These are phyloP conservation scores for Eulimnadia texana DNA, from an alignment of 1,140 invertebrate species.

Conservation along the genomic window DNA sequence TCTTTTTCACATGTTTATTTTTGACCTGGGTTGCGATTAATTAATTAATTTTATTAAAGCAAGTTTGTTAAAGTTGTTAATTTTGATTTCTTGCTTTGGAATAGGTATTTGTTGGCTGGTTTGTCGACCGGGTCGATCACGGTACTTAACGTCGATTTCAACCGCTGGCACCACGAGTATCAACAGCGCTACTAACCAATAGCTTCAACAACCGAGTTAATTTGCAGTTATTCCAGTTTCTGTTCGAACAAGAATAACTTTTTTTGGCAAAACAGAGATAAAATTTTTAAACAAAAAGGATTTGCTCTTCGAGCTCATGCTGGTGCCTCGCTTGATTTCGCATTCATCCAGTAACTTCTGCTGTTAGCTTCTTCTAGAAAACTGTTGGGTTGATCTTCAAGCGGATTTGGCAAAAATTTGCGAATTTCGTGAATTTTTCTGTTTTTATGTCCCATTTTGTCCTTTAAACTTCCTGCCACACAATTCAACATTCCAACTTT, in stretches of 20 bases:
- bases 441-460: not conserved
- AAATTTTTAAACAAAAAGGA: not conserved
- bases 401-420: not conserved
- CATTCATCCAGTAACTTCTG: not conserved
- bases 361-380: not conserved
- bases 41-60: too few relatives aligned
- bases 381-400: not conserved
- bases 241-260: too few relatives aligned
- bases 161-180: slow-evolving; percentile 98
- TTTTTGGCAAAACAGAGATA: too few relatives aligned
- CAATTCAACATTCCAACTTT: not conserved
- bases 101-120: slow-evolving; percentile 92
- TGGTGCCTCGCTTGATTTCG: not conserved
- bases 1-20: not conserved
- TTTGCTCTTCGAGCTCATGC: slow-evolving; percentile 4
- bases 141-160: slow-evolving; percentile 99
- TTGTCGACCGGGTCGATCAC: slow-evolving; percentile 92
- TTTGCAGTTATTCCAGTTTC: not conserved
- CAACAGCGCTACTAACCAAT: slow-evolving; percentile 51
- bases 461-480: not conserved
- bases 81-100: slow-evolving; percentile 26
- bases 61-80: not conserved
- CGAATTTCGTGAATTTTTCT: too few relatives aligned
- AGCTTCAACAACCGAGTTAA: too few relatives aligned
- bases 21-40: too few relatives aligned